Base-by-base conservation (phyloP, 1,140 invertebrate genomes). In the Bombus difficillimus region DNA sequence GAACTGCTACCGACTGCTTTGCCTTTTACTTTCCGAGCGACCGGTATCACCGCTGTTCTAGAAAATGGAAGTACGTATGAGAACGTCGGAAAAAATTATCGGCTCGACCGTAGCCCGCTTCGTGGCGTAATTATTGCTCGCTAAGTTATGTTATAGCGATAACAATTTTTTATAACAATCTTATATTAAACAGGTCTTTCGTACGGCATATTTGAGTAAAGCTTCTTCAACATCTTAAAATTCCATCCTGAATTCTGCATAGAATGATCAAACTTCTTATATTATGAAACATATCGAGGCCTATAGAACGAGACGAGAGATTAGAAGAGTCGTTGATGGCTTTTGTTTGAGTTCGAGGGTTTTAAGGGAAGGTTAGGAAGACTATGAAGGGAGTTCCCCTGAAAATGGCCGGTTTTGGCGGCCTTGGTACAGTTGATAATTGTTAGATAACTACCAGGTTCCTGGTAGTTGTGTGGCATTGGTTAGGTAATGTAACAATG, bases 11-110 rank as follows among this genome's bases (percentile, higher is more conserved):
- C 53, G 75, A 76, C 15, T 37, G 22, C n/a, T 34, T n/a, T 41
- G 59, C 83, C 83, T 85, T 85, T 85, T 85, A 85, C 83, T 85
- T 85, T 85, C 77, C 25, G 59, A 68, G 57, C 22, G 76, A 80
- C 77, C 83, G 68, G 77, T 72, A 73, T 80, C 74, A 84, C 53
- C 47, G 41, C 72, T 47, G 75, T 53, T 59, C 82, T 53, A 79
- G 82, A 76, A 62, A 79, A 78, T 75, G 37, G 28, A 66, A 71
- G 25, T 57, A 28, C 57, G 39, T 28, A 37, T 22, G 32, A 41
- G 75, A 83, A 57, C 62, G 76, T 78, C 74, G 64, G 47, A 57
- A 71, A 47, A 72, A 71, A 79, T 79, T 78, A 78, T 84, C 76
- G 39, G 25, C 41, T 18, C 41, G 25, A 57, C 41, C 71, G 72